Evolutionary conservation across 2,797 vertebrate genomes (phyloP).

Genomic region (Enteromius treurensis): DNA sequence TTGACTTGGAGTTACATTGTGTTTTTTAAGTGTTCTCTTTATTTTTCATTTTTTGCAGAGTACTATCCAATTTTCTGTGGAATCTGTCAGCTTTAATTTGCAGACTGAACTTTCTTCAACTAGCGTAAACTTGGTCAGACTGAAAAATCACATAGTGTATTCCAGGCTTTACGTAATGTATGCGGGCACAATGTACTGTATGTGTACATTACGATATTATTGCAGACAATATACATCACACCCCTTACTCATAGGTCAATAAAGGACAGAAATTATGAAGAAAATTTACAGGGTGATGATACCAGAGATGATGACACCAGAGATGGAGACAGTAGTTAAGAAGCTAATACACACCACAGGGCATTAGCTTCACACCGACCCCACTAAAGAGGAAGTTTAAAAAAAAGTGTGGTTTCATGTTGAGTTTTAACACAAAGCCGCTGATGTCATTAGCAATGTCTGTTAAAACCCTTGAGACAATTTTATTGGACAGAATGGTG

Average conservation of each 20-base stretch:
- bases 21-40: too few relatives aligned
- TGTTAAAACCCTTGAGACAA: background rate
- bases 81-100: too few relatives aligned
- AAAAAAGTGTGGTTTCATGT: background rate
- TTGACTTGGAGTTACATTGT: too few relatives aligned
- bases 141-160: too few relatives aligned
- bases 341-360: background rate
- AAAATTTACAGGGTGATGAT: background rate
- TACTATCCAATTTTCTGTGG: too few relatives aligned
- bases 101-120: too few relatives aligned
- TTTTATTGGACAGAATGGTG: conserved; percentile 21
- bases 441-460: background rate
- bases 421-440: background rate
- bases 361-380: background rate
- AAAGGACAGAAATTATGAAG: background rate
- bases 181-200: too few relatives aligned
- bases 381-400: background rate
- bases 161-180: too few relatives aligned
- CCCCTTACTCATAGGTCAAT: background rate
- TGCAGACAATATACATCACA: too few relatives aligned
- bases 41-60: too few relatives aligned
- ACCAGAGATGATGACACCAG: background rate
- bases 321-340: background rate
- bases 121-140: too few relatives aligned
- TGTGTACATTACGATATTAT: too few relatives aligned